Percentiles rank a stretch among this genome's conserved stretches.
Evolutionary conservation across 2,888 invertebrate genomes (phyloP).

Genomic region (Cryptus armator): DNA sequence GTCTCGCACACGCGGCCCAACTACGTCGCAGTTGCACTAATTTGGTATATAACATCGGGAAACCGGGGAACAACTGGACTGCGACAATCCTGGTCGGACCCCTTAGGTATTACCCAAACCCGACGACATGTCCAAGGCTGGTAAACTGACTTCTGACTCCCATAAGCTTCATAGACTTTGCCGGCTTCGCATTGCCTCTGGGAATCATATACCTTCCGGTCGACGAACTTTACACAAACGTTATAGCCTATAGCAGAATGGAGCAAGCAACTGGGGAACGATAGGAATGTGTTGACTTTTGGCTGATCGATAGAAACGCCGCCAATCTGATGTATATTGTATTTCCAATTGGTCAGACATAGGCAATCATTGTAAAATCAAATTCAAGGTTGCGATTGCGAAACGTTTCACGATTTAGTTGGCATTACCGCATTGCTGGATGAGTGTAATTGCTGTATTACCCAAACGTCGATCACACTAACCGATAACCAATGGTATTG

Average conservation of each 20-base stretch:
- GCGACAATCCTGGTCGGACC: conserved; percentile 36
- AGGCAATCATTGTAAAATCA: not conserved
- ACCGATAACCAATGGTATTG: not conserved
- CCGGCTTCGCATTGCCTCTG: conserved; percentile 29
- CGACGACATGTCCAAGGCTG: not conserved
- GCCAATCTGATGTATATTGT: not conserved
- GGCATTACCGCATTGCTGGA: not conserved
- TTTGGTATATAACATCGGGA: conserved; percentile 32
- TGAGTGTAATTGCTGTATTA: conserved; percentile 1
- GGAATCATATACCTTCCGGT: conserved; percentile 20
- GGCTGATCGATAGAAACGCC: not conserved
- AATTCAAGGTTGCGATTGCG: not conserved
- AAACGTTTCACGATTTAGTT: not conserved
- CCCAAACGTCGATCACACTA: conserved; percentile 33
- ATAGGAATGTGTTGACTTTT: not conserved
- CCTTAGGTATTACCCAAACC: not conserved
- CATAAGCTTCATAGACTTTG: conserved; percentile 40
- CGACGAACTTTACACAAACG: conserved; percentile 16
- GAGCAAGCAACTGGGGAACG: not conserved
- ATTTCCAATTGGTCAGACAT: not conserved
- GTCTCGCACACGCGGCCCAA: conserved; percentile 72
- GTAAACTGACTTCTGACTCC: conserved; percentile 14
- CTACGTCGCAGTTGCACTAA: conserved; percentile 44
- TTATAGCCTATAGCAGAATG: not conserved
- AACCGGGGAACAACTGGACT: conserved; percentile 36